Base-by-base conservation (phyloP, 2,888 invertebrate species). In the Druceiella hillmani region DNA sequence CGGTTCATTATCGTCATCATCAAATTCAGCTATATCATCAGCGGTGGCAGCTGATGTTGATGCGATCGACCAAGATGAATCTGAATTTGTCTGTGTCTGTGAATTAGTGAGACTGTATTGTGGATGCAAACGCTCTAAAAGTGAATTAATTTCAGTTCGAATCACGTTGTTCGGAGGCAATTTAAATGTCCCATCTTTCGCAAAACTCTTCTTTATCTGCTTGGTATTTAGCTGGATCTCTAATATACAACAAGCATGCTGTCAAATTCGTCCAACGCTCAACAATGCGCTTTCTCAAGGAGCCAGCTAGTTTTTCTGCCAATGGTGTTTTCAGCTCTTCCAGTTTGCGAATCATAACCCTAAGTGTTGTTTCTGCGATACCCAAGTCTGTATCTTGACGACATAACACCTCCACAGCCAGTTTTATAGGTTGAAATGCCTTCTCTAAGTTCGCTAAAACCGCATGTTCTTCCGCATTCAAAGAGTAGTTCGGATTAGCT, bases 291-390 rank as follows among this genome's bases (percentile, higher is more conserved):
- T 33, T 41, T 40, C 43, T 41, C 31, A 46, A 41, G 33, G 36
- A 39, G 4, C 6, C 36, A 17, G 41, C 33, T 12, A 46, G 43
- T 31, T 45, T n/a, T 45, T 43, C 20, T 36, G 43, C 38, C 41
- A 43, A 13, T 43, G 45, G 41, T 9, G 45, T 45, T 16, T 35
- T 33, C 15, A 36, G 40, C 24, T 43, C 43, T 41, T 47, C 45
- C 33, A 49, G 28, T 38, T 47, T 41, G 14, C 41, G 43, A 33
- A 49, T 41, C 45, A 49, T 36, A 17, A 49, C 47, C 25, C 44
- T 36, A 9, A 46, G 22, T 12, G 43, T 45, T 10, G 28, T 36
- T 35, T 48, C 42, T 33, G 48, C 49, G 27, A 16, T 46, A 39
- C 15, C 43, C 16, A 44, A 36, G 17, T 41, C 41, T 22, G 49